Evolutionary conservation across 2,888 invertebrate genomes (phyloP), one percentile per base, ranked within the genome.

Genomic region (Cryptus viduatorius): DNA sequence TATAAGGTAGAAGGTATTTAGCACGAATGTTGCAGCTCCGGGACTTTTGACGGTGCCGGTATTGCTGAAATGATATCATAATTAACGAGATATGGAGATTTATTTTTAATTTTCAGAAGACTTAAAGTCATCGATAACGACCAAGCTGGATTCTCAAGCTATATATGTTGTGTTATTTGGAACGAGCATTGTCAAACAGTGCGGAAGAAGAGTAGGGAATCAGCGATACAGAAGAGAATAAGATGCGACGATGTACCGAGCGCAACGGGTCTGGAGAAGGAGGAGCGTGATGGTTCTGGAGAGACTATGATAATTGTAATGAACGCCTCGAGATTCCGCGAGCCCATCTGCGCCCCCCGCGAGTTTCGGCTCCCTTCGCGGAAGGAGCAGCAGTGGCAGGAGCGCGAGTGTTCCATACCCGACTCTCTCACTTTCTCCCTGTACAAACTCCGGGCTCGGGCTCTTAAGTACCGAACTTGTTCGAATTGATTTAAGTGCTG

Each of bases 401-500:
- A 69, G 64, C 44, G 69, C 68, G 64, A 71, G 65, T 75, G 75
- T 79, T 75, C 53, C 61, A 19, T 53, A 31, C 50, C 44, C 59
- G 72, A 10, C 69, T 61, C 31, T 42, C 56, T n/a, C 75, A n/a
- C 79, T 64, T 76, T 86, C 88, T 83, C 88, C 88, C 90, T 89
- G 89, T 91, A 91, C 91, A 92, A 92, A 92, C 92, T 91, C 92
- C 87, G 89, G 56, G 84, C 77, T 56, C 81, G 91, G 91, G 91
- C 92, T 91, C 92, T 92, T 93, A 93, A 93, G 93, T 92, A 93
- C 93, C 92, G 91, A 93, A 93, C 93, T 93, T 93, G 92, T 92
- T 91, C 92, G 92, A 93, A 93, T 93, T 93, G 93, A 93, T 93
- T 93, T 93, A 93, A 93, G 92, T 92, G 93, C 93, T 93, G 93